phyloP scores from a whole-genome alignment of 2,797 vertebrate genomes.

The Ambastaia sidthimunki region DNA sequence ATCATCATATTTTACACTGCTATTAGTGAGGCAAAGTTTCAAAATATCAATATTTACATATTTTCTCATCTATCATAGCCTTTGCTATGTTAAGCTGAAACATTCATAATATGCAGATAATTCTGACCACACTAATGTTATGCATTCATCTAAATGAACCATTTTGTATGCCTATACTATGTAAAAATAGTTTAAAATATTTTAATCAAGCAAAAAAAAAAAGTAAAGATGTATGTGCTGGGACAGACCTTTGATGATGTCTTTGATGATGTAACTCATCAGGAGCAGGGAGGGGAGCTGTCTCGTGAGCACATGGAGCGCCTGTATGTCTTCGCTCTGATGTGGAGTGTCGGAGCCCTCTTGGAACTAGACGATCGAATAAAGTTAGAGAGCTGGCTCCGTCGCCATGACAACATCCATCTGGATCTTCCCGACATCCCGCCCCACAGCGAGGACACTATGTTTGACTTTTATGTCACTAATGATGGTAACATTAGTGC shows the following conservation, averaged over 20 bases:
- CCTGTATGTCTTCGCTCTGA: constrained; percentile 89
- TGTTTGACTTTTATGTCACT: constrained; percentile 91
- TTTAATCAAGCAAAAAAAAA: too few species aligned
- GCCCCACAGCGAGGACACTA: constrained; percentile 78
- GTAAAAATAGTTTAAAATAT: too few species aligned
- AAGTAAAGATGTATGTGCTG: background rate
- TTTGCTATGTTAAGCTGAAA: background rate
- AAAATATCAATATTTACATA: too few species aligned
- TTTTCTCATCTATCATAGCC: too few species aligned
- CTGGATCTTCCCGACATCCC: constrained; percentile 84
- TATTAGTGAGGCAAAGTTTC: too few species aligned
- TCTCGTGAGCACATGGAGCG: constrained; percentile 83
- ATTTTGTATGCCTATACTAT: background rate
- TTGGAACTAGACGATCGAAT: constrained; percentile 86
- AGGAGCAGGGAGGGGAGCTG: constrained; percentile 88
- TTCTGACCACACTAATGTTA: background rate
- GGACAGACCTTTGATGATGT: constrained; percentile 27
- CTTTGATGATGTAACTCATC: constrained; percentile 49
- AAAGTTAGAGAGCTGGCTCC: constrained; percentile 89
- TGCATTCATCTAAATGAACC: background rate
- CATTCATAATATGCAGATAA: background rate
- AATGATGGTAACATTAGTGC: constrained; percentile 75
- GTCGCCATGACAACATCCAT: constrained; percentile 69
- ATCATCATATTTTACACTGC: too few species aligned
- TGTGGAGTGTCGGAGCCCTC: constrained; percentile 93